Evolutionary conservation across 2,888 invertebrate genomes (phyloP), one percentile per base, ranked within the genome.

Genomic region (Morpho deidamia): DNA sequence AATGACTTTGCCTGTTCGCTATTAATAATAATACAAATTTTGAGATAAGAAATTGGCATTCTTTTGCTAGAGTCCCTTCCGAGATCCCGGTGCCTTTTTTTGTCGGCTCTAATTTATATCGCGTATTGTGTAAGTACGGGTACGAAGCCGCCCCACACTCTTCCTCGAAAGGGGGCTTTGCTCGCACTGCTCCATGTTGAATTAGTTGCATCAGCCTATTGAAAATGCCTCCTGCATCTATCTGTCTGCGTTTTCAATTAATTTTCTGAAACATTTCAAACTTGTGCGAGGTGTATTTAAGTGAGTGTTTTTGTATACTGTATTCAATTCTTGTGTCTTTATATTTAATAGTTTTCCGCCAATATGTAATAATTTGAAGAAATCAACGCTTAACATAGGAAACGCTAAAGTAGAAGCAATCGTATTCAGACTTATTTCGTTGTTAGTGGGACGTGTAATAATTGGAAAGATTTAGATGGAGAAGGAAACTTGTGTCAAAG

Each of bases 31-130:
- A 77, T 70, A 74, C 68, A 71, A 78, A 78, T 72, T 76, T 78
- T 76, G 69, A 83, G 84, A 85, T 84, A 83, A 86, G 88, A 81
- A 85, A 83, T 85, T 87, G 87, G 83, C 78, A 85, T 88, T 89
- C 87, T 87, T 87, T 85, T 66, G 83, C 72, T 69, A 70, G 76
- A 78, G 78, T 84, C 85, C 88, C 85, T 87, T 85, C 83, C 79
- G 79, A 84, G 86, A 85, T 84, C 76, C 73, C 74, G 73, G 61
- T 73, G 70, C 72, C 86, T 82, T 87, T 89, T n/a, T 88, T 85
- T 89, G 83, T 82, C 78, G 83, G 78, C 81, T 86, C 85, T 88
- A 88, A 89, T 88, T 88, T 89, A 89, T 88, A 87, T 88, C 78
- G 78, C 81, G 86, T 77, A 87, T 88, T 87, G 86, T 87, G 59